phyloP scores from a whole-genome alignment of 2,888 invertebrate genomes.

The Drosophila mercatorum region DNA sequence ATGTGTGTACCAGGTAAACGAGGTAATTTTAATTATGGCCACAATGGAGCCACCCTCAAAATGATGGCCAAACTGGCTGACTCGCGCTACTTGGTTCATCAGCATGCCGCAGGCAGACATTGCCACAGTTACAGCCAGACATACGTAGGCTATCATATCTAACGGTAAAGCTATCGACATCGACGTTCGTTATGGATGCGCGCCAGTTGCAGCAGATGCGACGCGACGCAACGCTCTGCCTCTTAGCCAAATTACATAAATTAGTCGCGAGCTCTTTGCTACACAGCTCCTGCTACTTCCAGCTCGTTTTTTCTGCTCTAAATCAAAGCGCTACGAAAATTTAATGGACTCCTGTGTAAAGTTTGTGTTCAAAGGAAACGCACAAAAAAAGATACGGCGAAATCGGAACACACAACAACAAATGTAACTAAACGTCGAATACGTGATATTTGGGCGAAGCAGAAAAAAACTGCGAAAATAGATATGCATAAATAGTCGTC shows the following conservation, averaged over 20 bases:
- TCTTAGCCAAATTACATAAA: slow-evolving; percentile 79
- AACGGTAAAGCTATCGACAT: slow-evolving; percentile 25
- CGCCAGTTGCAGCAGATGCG: slow-evolving; percentile 66
- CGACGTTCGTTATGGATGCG: slow-evolving; percentile 65
- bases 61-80: slow-evolving; percentile 37
- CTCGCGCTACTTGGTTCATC: slow-evolving; percentile 58
- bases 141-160: neutral
- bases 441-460: slow-evolving; percentile 41
- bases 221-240: slow-evolving; percentile 51
- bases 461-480: slow-evolving; percentile 6
- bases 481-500: neutral
- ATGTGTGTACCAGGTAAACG: slow-evolving; percentile 64
- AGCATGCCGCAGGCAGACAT: slow-evolving; percentile 55
- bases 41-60: slow-evolving; percentile 51
- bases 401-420: slow-evolving; percentile 49
- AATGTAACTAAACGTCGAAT: slow-evolving; percentile 51
- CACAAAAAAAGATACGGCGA: slow-evolving; percentile 23
- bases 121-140: slow-evolving; percentile 12
- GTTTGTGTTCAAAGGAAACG: slow-evolving; percentile 57
- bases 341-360: slow-evolving; percentile 79
- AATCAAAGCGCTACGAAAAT: slow-evolving; percentile 72
- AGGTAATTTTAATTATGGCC: slow-evolving; percentile 80
- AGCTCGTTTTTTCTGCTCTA: slow-evolving; percentile 20
- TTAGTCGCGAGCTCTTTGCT: slow-evolving; percentile 55
- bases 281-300: neutral